phyloP scores from a whole-genome alignment of 2,888 invertebrate genomes.

The Caenorhabditis virilis region DNA sequence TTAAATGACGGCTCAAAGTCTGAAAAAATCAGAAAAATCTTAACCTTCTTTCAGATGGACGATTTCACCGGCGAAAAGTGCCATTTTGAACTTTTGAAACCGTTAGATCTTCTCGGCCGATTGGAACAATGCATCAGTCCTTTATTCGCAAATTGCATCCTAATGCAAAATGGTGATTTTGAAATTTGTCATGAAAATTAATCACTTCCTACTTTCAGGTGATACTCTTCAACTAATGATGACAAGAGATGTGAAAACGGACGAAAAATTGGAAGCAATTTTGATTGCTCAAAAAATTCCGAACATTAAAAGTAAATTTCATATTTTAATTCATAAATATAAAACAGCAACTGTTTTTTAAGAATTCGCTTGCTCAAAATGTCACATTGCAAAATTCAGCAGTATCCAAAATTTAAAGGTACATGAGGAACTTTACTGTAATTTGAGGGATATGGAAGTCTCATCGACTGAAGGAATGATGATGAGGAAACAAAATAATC shows the following conservation, averaged over 20 bases:
- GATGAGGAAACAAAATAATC: slow-evolving; percentile 6
- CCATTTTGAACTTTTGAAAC: slow-evolving; percentile 17
- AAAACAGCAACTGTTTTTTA: slow-evolving; percentile 1
- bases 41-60: slow-evolving; percentile 17
- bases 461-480: neutral
- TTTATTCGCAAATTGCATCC: slow-evolving; percentile 40
- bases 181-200: neutral
- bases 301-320: too few species aligned
- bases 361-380: slow-evolving; percentile 39
- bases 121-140: slow-evolving; percentile 17
- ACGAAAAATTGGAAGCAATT: slow-evolving; percentile 12
- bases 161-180: slow-evolving; percentile 23
- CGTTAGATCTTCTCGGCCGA: slow-evolving; percentile 15
- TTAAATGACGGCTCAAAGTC: neutral
- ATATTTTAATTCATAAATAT: neutral
- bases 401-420: slow-evolving; percentile 29
- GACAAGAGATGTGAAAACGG: slow-evolving; percentile 16
- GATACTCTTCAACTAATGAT: slow-evolving; percentile 19
- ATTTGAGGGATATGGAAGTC: neutral
- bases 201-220: slow-evolving; percentile 3
- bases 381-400: slow-evolving; percentile 45
- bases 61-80: slow-evolving; percentile 36
- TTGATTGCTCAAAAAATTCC: slow-evolving; percentile 21
- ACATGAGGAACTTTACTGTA: slow-evolving; percentile 44
- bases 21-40: neutral